Evolutionary conservation across 2,113 vertebrate species (phyloP).

Genomic region (Dromaius novaehollandiae): DNA sequence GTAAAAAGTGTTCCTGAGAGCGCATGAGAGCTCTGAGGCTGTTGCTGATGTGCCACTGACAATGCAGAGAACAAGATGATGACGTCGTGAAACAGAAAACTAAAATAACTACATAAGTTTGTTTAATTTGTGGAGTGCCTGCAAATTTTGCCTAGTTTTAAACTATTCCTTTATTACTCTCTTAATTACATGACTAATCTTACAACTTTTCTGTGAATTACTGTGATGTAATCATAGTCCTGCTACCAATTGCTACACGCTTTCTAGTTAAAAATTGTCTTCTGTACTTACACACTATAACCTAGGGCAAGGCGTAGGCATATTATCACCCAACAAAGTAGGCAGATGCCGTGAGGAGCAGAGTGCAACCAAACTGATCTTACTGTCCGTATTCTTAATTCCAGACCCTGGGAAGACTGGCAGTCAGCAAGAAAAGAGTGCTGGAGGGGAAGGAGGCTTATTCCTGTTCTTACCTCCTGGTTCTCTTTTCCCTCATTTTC

Average conservation of each 20-base stretch:
- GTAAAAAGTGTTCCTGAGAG: neutral
- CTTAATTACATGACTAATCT: conserved; percentile 6
- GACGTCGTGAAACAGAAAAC: neutral
- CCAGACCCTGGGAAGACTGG: neutral
- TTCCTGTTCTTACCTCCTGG: neutral
- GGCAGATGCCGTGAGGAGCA: neutral
- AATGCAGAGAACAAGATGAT: neutral
- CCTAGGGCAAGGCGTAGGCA: neutral
- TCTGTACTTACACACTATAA: neutral
- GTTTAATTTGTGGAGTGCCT: neutral
- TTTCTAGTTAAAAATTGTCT: conserved; percentile 33
- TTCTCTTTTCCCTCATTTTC: neutral
- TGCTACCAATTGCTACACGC: neutral
- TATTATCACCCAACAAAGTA: neutral
- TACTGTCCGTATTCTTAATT: conserved; percentile 15
- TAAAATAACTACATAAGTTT: neutral
- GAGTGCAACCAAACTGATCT: neutral
- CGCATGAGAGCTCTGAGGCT: neutral
- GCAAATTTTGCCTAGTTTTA: neutral
- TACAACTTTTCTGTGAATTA: neutral
- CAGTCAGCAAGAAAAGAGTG: neutral
- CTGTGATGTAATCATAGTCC: conserved; percentile 17
- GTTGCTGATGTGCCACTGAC: neutral
- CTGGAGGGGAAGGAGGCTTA: neutral
- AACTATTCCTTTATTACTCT: neutral